phyloP scores from a whole-genome alignment of 2,888 invertebrate species.

The Lepas anatifera region DNA sequence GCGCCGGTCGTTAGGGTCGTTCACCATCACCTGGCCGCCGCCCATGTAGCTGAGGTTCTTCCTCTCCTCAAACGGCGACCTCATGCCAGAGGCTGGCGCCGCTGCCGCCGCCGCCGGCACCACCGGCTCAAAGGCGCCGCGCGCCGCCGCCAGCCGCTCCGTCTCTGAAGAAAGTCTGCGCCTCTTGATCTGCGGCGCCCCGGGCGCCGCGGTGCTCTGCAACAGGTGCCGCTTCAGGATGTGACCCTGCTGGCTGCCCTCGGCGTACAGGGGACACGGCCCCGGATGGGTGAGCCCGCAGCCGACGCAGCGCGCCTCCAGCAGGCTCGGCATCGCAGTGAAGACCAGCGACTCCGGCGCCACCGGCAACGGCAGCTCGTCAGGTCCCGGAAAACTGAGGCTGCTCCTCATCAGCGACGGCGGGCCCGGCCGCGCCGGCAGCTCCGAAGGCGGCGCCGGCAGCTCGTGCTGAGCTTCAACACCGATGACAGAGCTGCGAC shows the following conservation, averaged over 20 bases:
- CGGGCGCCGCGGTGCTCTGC: background rate
- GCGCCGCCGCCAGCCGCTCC: background rate
- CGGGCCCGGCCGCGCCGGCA: background rate
- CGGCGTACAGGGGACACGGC: background rate
- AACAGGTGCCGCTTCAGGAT: conserved; percentile 5
- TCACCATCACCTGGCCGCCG: conserved; percentile 2
- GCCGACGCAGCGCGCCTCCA: conserved; percentile 6
- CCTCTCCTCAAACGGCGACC: background rate
- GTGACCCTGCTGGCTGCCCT: background rate
- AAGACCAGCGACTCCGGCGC: background rate
- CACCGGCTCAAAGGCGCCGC: background rate
- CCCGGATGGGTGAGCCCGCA: background rate
- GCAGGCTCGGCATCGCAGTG: conserved; percentile 2
- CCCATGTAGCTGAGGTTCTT: conserved; percentile 8
- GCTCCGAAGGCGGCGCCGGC: background rate
- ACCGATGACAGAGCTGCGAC: conserved; percentile 7
- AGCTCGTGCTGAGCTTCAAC: background rate
- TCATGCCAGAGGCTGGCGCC: background rate
- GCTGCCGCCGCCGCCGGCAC: background rate
- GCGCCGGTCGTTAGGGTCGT: background rate
- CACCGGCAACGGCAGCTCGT: background rate
- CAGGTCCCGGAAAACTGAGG: background rate
- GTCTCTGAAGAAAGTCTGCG: background rate
- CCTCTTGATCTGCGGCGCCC: background rate
- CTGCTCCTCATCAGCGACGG: background rate